Evolutionary conservation across 2,113 vertebrate species (phyloP).

Genomic region (Chinchilla lanigera): DNA sequence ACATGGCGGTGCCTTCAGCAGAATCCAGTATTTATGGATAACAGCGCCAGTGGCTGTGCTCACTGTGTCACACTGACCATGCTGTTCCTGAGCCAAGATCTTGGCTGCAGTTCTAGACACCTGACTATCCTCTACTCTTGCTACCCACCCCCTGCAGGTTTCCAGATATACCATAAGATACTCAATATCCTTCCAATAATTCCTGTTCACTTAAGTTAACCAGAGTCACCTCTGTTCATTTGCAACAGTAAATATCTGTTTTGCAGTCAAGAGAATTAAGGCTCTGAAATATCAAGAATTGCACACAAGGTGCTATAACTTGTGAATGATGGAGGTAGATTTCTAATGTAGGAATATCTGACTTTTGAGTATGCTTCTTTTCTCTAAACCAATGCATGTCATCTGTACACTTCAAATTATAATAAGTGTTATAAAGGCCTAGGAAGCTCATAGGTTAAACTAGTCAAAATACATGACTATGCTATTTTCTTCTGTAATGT

Average conservation of each 20-base stretch:
- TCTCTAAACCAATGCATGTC: not conserved
- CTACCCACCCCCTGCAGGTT: not conserved
- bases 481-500: not conserved
- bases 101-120: not conserved
- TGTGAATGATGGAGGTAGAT: not conserved
- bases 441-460: not conserved
- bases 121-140: conserved; percentile 1
- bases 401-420: not conserved
- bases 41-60: not conserved
- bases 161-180: not conserved
- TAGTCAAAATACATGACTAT: not conserved
- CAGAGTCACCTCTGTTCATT: not conserved
- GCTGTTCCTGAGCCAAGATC: conserved; percentile 15
- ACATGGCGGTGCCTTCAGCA: not conserved
- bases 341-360: not conserved
- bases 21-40: conserved; percentile 45
- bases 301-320: not conserved
- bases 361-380: not conserved
- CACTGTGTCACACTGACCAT: conserved; percentile 56
- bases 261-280: not conserved
- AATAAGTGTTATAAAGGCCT: not conserved
- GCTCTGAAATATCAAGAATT: not conserved
- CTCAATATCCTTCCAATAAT: not conserved
- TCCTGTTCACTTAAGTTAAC: not conserved
- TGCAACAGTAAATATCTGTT: not conserved